Evolutionary conservation across 2,888 invertebrate genomes (phyloP).

Genomic region (Sesia bembeciformis): DNA sequence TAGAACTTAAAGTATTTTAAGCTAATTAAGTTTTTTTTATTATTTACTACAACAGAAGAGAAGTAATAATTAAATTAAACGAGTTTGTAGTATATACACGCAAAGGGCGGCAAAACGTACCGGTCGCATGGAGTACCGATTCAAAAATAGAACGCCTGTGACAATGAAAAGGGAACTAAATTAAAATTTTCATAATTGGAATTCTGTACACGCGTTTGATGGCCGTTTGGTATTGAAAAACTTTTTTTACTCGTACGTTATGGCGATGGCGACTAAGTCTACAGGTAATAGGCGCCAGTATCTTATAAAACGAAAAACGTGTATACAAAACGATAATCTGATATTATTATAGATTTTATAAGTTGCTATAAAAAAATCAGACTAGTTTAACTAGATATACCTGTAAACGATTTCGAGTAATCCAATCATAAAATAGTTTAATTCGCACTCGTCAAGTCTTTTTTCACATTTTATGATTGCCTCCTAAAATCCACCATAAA

Average conservation of each 20-base stretch:
- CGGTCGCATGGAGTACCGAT: conserved; percentile 32
- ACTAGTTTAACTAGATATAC: neutral
- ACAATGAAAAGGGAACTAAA: conserved; percentile 32
- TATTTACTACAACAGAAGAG: too few relatives aligned
- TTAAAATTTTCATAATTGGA: conserved; percentile 8
- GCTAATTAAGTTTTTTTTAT: too few relatives aligned
- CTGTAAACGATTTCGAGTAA: neutral
- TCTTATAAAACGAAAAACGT: neutral
- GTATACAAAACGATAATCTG: neutral
- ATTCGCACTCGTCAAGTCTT: neutral
- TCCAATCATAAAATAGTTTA: neutral
- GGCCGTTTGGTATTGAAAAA: neutral
- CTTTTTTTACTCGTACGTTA: neutral
- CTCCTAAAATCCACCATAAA: neutral
- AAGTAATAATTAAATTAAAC: too few relatives aligned
- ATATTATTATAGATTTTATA: neutral
- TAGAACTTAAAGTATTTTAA: too few relatives aligned
- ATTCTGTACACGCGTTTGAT: conserved; percentile 5
- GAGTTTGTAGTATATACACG: conserved; percentile 10
- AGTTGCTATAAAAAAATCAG: neutral
- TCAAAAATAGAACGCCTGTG: conserved; percentile 38
- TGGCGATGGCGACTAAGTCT: neutral
- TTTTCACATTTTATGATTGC: neutral
- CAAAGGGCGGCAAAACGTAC: conserved; percentile 30
- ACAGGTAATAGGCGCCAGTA: neutral